phyloP scores from a whole-genome alignment of 2,888 invertebrate genomes.

The Petrolisthes manimaculis region DNA sequence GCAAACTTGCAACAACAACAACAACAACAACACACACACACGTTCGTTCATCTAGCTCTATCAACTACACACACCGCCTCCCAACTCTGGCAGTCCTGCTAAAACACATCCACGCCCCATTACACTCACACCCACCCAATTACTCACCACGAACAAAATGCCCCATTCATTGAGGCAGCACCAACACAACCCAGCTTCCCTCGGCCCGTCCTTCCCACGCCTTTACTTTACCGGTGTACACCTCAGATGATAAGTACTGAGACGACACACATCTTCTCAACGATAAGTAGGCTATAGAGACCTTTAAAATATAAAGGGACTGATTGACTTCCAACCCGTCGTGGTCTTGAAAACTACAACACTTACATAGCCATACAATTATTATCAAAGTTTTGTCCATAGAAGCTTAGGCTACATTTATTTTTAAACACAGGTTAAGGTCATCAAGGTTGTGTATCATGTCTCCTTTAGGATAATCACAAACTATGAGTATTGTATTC shows the following conservation, averaged over 20 bases:
- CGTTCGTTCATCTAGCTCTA: neutral
- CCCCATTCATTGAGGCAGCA: neutral
- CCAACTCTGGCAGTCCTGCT: neutral
- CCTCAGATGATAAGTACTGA: neutral
- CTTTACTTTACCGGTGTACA: neutral
- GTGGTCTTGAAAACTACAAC: no score
- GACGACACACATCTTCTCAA: neutral
- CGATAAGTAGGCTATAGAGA: no score
- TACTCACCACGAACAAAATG: neutral
- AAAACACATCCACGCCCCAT: neutral
- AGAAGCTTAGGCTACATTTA: no score
- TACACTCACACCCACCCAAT: neutral
- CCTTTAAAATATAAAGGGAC: no score
- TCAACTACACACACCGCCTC: neutral
- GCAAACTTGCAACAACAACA: no score
- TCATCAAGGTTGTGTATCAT: no score
- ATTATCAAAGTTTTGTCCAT: no score
- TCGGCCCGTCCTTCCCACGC: neutral
- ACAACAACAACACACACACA: neutral
- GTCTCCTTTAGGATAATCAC: no score
- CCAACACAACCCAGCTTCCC: neutral
- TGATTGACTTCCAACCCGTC: no score
- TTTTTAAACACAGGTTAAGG: no score
- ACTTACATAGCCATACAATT: no score
- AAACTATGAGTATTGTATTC: no score